These are phyloP conservation scores for Stictocephala bisonia DNA, from an alignment of 2,888 invertebrate species.

Conservation along the genomic window DNA sequence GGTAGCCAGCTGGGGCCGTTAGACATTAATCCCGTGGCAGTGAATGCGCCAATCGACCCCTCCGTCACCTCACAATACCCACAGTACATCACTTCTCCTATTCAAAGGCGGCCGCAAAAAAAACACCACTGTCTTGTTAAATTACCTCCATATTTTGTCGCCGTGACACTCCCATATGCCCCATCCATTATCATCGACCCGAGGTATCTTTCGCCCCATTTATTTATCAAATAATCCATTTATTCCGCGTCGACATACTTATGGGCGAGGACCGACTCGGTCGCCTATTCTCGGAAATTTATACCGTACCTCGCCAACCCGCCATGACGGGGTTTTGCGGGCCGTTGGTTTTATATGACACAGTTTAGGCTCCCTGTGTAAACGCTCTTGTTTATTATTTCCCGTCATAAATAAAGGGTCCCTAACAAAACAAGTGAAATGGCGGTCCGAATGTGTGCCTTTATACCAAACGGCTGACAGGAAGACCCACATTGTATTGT, in stretches of 20 bases:
- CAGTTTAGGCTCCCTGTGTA: constrained; percentile 6
- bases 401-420: constrained; percentile 12
- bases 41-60: constrained; percentile 23
- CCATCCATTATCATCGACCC: constrained; percentile 45
- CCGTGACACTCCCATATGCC: constrained; percentile 49
- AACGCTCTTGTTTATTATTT: constrained; percentile 38
- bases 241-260: constrained; percentile 38
- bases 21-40: constrained; percentile 10
- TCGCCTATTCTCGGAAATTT: background rate
- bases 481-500: too few relatives aligned
- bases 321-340: constrained; percentile 32
- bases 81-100: constrained; percentile 49
- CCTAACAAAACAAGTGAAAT: too few relatives aligned
- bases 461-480: too few relatives aligned
- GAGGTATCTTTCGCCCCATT: constrained; percentile 47
- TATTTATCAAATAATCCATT: constrained; percentile 50
- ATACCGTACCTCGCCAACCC: background rate
- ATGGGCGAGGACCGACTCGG: background rate
- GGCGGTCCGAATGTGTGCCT: too few relatives aligned
- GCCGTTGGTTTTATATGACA: constrained; percentile 30
- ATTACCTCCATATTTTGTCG: constrained; percentile 48
- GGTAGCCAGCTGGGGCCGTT: constrained; percentile 7
- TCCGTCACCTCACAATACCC: constrained; percentile 44
- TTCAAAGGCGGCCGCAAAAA: constrained; percentile 48
- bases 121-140: constrained; percentile 52